Base-by-base conservation (phyloP, 1,140 invertebrate species). In the Diplogasteroides magnus region DNA sequence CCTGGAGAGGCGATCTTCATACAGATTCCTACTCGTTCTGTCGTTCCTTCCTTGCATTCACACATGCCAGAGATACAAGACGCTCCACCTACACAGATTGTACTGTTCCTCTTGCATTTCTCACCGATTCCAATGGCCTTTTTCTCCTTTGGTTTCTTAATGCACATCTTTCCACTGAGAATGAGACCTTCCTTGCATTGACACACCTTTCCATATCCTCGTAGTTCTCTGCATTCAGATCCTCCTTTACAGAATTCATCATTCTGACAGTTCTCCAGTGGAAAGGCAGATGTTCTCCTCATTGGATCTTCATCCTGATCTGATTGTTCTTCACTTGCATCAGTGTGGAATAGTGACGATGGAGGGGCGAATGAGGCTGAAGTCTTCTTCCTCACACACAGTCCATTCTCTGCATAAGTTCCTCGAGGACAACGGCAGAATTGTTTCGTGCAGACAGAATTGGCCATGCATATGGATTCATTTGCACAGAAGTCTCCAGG, bases 401-500 rank as follows among this genome's bases (percentile, higher is more conserved):
- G 77, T 55, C 67, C 67, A 62, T 76, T 77, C 26, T 82, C 69
- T 23, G 81, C 70, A 13, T 59, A 29, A 1, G 61, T 68, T 19
- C 76, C 80, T 27, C 71, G 69, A 0, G 77, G 67, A 48, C 78
- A 80, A 37, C 81, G 66, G 68, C 78, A 80, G 68, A 73, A 80
- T 1, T 76, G 76, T 2, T 29, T 26, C 13, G 58, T 48, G 63
- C 77, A 79, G 14, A 63, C 27, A 25, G 77, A 73, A 56, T 82
- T 82, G 15, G 77, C 77, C 1, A 82, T 28, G 58, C 78, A 79
- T 11, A 75, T 58, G n/a, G 57, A 31, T 3, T 57, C 72, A 65
- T 61, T 69, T 11, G 48, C 68, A 59, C 74, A 76, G 27, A 75
- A 76, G 27, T 76, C 74, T 58, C 74, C 74, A 26, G 74, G 74